A percentile compares a stretch with the other conserved stretches of the same genome.
These are phyloP conservation scores for Protosalanx chinensis DNA, from an alignment of 2,797 vertebrate species.

Conservation along the genomic window DNA sequence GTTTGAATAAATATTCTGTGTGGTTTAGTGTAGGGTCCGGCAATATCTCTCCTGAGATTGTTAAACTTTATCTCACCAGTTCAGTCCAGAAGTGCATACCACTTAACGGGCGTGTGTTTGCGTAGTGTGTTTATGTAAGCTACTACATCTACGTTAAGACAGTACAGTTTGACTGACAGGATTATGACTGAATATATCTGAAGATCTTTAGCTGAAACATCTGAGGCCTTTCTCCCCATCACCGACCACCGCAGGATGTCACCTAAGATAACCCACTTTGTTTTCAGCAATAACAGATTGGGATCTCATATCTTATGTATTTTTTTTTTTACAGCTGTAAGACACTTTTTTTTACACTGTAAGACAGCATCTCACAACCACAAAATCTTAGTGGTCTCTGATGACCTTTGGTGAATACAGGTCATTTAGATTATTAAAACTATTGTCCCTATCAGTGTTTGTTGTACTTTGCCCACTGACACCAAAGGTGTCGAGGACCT, in stretches of 20 bases:
- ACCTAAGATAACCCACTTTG: neutral
- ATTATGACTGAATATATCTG: constrained; percentile 2
- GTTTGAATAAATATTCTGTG: neutral
- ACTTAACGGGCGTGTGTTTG: neutral
- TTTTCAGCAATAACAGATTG: neutral
- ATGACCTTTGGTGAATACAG: constrained; percentile 34
- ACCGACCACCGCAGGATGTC: neutral
- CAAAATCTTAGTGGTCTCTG: constrained; percentile 34
- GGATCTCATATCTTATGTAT: neutral
- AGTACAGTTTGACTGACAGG: neutral
- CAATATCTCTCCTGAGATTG: neutral
- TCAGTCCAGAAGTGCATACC: neutral
- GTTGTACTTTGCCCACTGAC: constrained; percentile 55
- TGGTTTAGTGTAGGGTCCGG: neutral
- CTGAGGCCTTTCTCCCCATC: neutral
- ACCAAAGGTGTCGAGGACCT: neutral
- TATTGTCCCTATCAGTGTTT: constrained; percentile 28
- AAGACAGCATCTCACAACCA: constrained; percentile 30
- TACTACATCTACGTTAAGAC: neutral
- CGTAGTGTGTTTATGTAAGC: neutral
- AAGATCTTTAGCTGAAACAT: neutral
- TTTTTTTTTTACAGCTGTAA: neutral
- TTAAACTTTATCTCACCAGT: neutral
- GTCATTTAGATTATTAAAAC: constrained; percentile 4
- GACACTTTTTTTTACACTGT: too few relatives aligned